Evolutionary conservation across 2,113 vertebrate genomes (phyloP), one percentile per base, ranked within the genome.

Genomic region (Bambusicola thoracicus): DNA sequence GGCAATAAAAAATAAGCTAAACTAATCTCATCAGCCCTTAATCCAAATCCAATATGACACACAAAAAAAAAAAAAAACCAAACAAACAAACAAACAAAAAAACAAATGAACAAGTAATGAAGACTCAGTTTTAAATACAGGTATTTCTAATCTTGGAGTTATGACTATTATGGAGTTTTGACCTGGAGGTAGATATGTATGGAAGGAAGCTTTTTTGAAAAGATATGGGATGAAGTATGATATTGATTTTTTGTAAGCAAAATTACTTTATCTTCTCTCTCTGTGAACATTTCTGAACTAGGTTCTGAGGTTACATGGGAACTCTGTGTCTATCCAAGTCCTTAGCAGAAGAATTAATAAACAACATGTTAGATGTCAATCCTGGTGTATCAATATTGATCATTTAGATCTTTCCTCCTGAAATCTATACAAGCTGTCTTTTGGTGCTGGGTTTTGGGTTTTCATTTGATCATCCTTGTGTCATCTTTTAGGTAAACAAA

Each of bases 271-370:
- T 76, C 20, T 61, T 75, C 32, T 67, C 21, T 48, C 86, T 70
- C 66, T 44, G 49, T 77, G 34, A 83, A 65, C 27, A 78, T 91
- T 68, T 85, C 48, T 88, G 75, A 79, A 49, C 36, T 56, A 8
- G 3, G 3, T 81, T 90, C 38, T 36, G 43, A 16, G 44, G 8
- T 34, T 81, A 13, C 32, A 14, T 27, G 67, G 55, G 51, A 82
- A 68, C 11, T 90, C 49, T 66, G 7, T 67, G 17, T 67, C 63
- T 89, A 8, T 80, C 69, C 63, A 83, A 85, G 41, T 41, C 12
- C 14, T 63, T 53, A 69, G 36, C 27, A 43, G 67, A 92, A 78
- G 38, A 74, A 56, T 6, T 88, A 55, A 12, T 72, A 61, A 78
- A 49, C 30, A 56, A 61, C 69, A 46, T 34, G 56, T 81, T 65